A percentile compares a stretch with the other conserved stretches of the same genome.
phyloP scores from a whole-genome alignment of 2,888 invertebrate genomes.

The Muscina levida region DNA sequence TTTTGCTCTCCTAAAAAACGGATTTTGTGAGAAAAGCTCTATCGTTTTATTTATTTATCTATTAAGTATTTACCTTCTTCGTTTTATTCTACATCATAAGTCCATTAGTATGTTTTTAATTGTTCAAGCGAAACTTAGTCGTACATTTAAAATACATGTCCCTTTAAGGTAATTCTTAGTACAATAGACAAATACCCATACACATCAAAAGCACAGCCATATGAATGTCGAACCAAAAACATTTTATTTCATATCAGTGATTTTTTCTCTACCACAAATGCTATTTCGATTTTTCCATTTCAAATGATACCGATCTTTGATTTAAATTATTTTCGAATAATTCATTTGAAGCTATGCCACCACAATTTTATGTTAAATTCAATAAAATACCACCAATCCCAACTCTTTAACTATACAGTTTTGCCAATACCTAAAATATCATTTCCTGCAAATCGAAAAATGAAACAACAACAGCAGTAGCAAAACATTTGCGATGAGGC shows the following conservation, averaged over 20 bases:
- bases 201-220: background rate
- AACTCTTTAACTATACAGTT: slow-evolving; percentile 16
- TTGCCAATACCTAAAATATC: background rate
- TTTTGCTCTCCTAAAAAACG: no score
- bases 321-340: slow-evolving; percentile 34
- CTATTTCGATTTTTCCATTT: slow-evolving; percentile 37
- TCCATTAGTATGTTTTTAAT: no score
- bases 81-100: no score
- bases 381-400: background rate
- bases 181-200: background rate
- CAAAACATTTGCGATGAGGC: background rate
- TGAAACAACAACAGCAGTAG: slow-evolving; percentile 34
- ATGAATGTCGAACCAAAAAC: background rate
- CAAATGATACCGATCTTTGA: slow-evolving; percentile 31
- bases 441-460: slow-evolving; percentile 49
- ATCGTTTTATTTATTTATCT: no score
- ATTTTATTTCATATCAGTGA: slow-evolving; percentile 17
- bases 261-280: slow-evolving; percentile 25
- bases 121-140: no score
- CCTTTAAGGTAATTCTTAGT: background rate
- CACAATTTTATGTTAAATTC: slow-evolving; percentile 31
- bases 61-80: no score
- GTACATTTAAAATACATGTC: no score
- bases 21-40: no score
- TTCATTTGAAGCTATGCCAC: slow-evolving; percentile 25